phyloP scores from a whole-genome alignment of 2,797 vertebrate genomes.

The Triplophysa yarkandensis region DNA sequence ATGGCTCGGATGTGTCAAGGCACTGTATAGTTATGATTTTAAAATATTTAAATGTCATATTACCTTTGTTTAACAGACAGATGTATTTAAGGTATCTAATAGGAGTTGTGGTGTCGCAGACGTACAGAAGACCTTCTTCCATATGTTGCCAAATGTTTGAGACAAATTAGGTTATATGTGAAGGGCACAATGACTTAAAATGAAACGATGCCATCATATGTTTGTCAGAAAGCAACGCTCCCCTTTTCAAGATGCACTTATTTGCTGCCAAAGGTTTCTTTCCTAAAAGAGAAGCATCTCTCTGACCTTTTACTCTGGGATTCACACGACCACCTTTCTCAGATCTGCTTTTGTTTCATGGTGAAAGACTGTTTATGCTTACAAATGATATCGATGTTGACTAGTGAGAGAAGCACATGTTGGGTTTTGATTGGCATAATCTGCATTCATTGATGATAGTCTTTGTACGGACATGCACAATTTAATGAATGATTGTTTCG shows the following conservation, averaged over 20 bases:
- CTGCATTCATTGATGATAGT: not conserved
- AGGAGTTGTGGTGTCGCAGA: not conserved
- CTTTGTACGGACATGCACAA: slow-evolving; percentile 6
- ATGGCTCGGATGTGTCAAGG: slow-evolving; percentile 27
- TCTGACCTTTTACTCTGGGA: slow-evolving; percentile 31
- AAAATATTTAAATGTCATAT: slow-evolving; percentile 38
- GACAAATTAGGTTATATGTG: not conserved
- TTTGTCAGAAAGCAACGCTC: not conserved
- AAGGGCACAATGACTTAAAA: not conserved
- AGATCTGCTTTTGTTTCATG: slow-evolving; percentile 19
- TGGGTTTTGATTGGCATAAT: not conserved
- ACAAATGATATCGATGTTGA: slow-evolving; percentile 4
- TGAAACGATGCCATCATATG: not conserved
- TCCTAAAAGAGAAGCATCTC: slow-evolving; percentile 15
- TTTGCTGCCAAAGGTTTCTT: slow-evolving; percentile 49
- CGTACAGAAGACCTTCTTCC: slow-evolving; percentile 30
- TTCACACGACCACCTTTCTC: slow-evolving; percentile 21
- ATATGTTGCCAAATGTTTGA: slow-evolving; percentile 41
- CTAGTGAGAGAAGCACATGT: not conserved
- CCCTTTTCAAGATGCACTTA: slow-evolving; percentile 13
- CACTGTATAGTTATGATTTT: slow-evolving; percentile 44
- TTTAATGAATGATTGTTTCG: slow-evolving; percentile 2
- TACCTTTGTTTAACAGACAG: slow-evolving; percentile 24
- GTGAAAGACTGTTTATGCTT: slow-evolving; percentile 35
- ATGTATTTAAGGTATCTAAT: slow-evolving; percentile 50